Base-by-base conservation (phyloP, 2,113 vertebrate genomes). In the Microcebus lehilahytsara region DNA sequence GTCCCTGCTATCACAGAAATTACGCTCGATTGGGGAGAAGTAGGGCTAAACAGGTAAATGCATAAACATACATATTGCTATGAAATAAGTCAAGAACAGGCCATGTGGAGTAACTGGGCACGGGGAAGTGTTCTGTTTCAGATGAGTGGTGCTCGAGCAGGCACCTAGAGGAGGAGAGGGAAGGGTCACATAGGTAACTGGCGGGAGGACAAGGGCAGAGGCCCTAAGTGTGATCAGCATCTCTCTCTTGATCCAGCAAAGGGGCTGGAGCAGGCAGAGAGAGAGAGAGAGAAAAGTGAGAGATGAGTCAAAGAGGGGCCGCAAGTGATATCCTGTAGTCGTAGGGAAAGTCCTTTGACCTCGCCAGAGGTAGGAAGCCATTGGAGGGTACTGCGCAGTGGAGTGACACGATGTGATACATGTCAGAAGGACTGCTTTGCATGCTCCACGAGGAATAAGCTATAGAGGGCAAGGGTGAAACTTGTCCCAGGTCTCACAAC, bases 151-250 rank as follows among this genome's bases (percentile, higher is more conserved):
- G 12, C 10, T 10, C 49, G 22, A 40, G 91, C 66, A 40, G 58
- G 46, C 6, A 22, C n/a, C 9, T 34, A 22, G 27, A 42, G 67
- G n/a, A 83, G 56, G 37, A 56, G 5, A 75, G 16, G 37, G 51
- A 67, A 69, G n/a, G n/a, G 23, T 58, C 40, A 14, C 0, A 40
- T 5, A 1, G 34, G 19, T 56, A 11, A n/a, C 9, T 0, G 20
- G 66, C 2, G 14, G 25, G 11, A 67, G 27, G 37, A 56, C 5
- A 37, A 27, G 37, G 53, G 9, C 40, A 67, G 74, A 85, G 60
- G 10, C 37, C 46, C 23, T 34, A 4, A 11, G 17, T 40, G 27
- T 30, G 40, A 9, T 53, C 4, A 2, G 7, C 1, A 0, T 69
- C 4, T 67, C n/a, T 66, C 30, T 90, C 69, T 42, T 16, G 69